A percentile compares a stretch with the other conserved stretches of the same genome.
These are phyloP conservation scores for Mayetiola destructor DNA, from an alignment of 2,888 invertebrate species.

Conservation along the genomic window DNA sequence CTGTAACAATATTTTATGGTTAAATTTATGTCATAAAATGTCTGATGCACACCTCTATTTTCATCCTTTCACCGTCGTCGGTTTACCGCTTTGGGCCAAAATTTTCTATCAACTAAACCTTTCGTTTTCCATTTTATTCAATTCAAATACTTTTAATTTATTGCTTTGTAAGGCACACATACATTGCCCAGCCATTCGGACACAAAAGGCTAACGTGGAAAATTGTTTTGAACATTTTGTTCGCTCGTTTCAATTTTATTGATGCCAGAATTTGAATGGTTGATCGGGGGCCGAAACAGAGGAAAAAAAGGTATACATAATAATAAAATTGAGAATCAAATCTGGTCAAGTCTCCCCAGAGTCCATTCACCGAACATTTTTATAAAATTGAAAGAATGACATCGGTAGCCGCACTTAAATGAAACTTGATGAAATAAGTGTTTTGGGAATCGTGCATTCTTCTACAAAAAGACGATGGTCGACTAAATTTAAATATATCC, in stretches of 20 bases:
- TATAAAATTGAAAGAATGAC: conserved; percentile 12
- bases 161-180: too few relatives aligned
- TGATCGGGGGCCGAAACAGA: too few relatives aligned
- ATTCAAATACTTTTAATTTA: too few relatives aligned
- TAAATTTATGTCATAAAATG: conserved; percentile 7
- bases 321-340: conserved; percentile 1
- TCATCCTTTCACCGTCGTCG: neutral
- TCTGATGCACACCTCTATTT: conserved; percentile 1
- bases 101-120: too few relatives aligned
- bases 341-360: conserved; percentile 9
- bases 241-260: too few relatives aligned
- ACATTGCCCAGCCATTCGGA: too few relatives aligned
- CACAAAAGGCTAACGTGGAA: too few relatives aligned
- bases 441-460: conserved; percentile 8
- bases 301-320: too few relatives aligned
- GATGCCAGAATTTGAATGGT: too few relatives aligned
- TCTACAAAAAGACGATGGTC: neutral
- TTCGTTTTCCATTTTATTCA: too few relatives aligned
- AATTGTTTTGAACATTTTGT: too few relatives aligned
- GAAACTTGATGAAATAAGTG: conserved; percentile 11
- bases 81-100: neutral
- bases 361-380: conserved; percentile 7
- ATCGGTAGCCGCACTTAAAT: conserved; percentile 7
- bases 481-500: neutral
- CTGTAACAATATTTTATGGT: conserved; percentile 1